Evolutionary conservation across 1,140 invertebrate genomes (phyloP), one percentile per base, ranked within the genome.

Genomic region (Brachionus paranguensis): DNA sequence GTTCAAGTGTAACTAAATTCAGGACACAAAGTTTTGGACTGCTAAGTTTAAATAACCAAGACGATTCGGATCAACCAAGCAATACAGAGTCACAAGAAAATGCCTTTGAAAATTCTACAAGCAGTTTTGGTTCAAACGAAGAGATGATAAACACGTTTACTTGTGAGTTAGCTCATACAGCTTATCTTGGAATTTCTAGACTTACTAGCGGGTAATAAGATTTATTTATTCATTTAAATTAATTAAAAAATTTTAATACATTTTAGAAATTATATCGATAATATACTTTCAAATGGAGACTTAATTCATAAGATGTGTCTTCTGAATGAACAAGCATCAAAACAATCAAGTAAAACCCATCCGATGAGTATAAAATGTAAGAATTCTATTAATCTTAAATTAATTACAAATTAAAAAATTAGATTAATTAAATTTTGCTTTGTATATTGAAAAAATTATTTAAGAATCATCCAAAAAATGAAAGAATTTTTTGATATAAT

Each of bases 81-180:
- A 47, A 24, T 27, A 0, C 43, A 27, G 43, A 27, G 20, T 24
- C 8, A 41, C 65, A 70, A n/a, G 20, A 76, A 12, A 29, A 10
- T 76, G 2, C 10, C 4, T 20, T 11, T 10, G 76, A 60, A 60
- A 79, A 64, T 64, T 79, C 76, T 8, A 20, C 12, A 47, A n/a
- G 7, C 7, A 76, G 41, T 37, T 33, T 64, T 1, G 41, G 11
- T 10, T 17, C 17, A 33, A 17, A 60, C 41, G 84, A 85, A 86
- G 95, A 97, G 89, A 87, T 97, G 0, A 91, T 92, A 83, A 88
- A 92, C 86, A 94, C 95, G 1, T 95, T 97, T 86, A 94, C 93
- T 5, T 90, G 93, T 6, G 93, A 95, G 86, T 89, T 97, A 83
- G 95, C 96, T 6, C 93, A 95, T 86, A 92, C 92, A 53, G 91